phyloP scores from a whole-genome alignment of 2,888 invertebrate species.

The Noctua janthe region DNA sequence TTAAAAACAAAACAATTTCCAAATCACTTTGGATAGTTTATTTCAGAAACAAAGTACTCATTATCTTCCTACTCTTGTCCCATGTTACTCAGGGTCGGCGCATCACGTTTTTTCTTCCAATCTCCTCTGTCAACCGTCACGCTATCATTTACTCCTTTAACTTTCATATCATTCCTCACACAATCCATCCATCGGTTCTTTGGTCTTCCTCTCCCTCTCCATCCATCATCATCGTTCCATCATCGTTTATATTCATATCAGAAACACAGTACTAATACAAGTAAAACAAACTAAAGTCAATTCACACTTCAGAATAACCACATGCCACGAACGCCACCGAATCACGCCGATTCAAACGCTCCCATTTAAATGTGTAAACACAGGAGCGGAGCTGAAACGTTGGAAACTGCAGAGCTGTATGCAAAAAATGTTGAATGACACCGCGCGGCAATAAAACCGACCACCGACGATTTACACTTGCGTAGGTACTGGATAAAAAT shows the following conservation, averaged over 20 bases:
- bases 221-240: too few relatives aligned
- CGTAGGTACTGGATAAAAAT: constrained; percentile 55
- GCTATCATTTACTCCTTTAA: too few relatives aligned
- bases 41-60: background rate
- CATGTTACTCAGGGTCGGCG: too few relatives aligned
- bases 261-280: background rate
- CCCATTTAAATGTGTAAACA: constrained; percentile 56
- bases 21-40: background rate
- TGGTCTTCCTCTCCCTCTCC: too few relatives aligned
- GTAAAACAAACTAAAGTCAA: background rate
- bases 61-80: too few relatives aligned
- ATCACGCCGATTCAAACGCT: constrained; percentile 30
- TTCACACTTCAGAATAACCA: constrained; percentile 29
- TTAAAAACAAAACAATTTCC: background rate
- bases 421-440: constrained; percentile 69
- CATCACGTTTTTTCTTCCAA: too few relatives aligned
- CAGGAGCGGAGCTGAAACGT: constrained; percentile 20
- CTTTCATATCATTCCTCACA: too few relatives aligned
- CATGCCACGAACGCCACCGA: constrained; percentile 15
- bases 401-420: constrained; percentile 61
- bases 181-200: too few relatives aligned
- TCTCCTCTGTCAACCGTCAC: too few relatives aligned
- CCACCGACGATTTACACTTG: constrained; percentile 65
- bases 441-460: constrained; percentile 67
- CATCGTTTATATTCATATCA: too few relatives aligned